Percentiles rank a stretch among this genome's conserved stretches.
These are phyloP conservation scores for Melipona quadrifasciata DNA, from an alignment of 1,140 invertebrate genomes.

Conservation along the genomic window DNA sequence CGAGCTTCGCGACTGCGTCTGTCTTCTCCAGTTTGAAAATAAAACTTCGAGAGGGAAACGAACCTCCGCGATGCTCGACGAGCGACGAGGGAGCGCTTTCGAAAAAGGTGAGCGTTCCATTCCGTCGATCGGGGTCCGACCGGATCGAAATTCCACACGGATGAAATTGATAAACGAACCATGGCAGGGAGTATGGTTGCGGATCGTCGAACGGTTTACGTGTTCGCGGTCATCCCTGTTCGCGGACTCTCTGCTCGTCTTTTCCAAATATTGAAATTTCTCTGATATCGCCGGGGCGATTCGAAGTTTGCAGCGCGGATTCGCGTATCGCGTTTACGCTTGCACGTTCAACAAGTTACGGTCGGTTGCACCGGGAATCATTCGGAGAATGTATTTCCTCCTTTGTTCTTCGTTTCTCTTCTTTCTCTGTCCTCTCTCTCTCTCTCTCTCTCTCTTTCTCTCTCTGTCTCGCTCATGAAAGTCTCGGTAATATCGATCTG, in stretches of 20 bases:
- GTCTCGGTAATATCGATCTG: neutral
- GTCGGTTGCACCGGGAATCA: neutral
- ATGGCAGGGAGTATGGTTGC: neutral
- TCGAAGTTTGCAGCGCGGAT: no score
- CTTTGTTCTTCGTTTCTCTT: neutral
- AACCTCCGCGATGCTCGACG: neutral
- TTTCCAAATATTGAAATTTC: conserved; percentile 41
- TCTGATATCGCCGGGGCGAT: neutral
- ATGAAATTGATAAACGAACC: conserved; percentile 38
- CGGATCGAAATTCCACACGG: neutral
- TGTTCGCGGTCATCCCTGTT: neutral
- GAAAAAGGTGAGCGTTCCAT: neutral
- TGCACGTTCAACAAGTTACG: conserved; percentile 33
- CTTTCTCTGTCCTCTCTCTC: no score
- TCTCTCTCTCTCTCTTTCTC: no score
- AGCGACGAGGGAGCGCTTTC: neutral
- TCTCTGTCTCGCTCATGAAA: neutral
- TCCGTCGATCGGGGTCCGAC: neutral
- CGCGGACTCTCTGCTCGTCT: conserved; percentile 6
- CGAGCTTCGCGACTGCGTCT: neutral
- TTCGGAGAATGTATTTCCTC: conserved; percentile 1
- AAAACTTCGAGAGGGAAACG: neutral
- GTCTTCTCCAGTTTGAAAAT: neutral
- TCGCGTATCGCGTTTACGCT: neutral
- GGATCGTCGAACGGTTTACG: neutral